Evolutionary conservation across 2,888 invertebrate species (phyloP).

Genomic region (Conchocele bisecta): DNA sequence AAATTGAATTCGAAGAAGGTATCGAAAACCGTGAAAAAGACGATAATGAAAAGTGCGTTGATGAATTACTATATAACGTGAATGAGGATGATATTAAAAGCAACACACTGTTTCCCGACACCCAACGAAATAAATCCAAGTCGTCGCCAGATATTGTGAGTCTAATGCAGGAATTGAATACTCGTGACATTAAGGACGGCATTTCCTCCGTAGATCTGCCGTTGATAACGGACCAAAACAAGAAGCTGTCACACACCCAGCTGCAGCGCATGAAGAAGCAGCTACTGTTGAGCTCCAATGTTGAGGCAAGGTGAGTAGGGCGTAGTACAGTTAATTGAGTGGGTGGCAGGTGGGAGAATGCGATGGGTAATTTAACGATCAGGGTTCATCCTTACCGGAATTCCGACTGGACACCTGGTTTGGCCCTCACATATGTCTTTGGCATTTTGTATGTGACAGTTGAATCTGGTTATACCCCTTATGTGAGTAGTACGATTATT

Average conservation of each 20-base stretch:
- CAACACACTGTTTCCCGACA: constrained; percentile 4
- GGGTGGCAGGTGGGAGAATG: too few species aligned
- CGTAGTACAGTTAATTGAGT: background rate
- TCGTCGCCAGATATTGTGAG: constrained; percentile 73
- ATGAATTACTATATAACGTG: constrained; percentile 28
- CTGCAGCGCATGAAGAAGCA: constrained; percentile 81
- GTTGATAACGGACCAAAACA: constrained; percentile 47
- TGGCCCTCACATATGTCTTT: too few species aligned
- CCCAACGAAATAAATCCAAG: constrained; percentile 58
- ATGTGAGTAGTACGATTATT: too few species aligned
- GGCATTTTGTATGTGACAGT: too few species aligned
- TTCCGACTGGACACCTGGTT: too few species aligned
- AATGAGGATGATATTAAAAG: constrained; percentile 52
- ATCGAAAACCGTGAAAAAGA: constrained; percentile 46
- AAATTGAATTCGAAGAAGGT: constrained; percentile 59
- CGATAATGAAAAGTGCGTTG: constrained; percentile 30
- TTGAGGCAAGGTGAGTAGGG: constrained; percentile 83
- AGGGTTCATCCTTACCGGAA: too few species aligned
- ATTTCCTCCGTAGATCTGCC: constrained; percentile 78
- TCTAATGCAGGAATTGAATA: constrained; percentile 67
- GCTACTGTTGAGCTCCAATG: constrained; percentile 79
- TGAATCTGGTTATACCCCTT: too few species aligned
- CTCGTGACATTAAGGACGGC: constrained; percentile 73
- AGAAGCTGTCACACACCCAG: constrained; percentile 70
- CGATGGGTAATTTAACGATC: too few species aligned